Evolutionary conservation across 2,113 vertebrate species (phyloP).

Genomic region (Lonchura striata): DNA sequence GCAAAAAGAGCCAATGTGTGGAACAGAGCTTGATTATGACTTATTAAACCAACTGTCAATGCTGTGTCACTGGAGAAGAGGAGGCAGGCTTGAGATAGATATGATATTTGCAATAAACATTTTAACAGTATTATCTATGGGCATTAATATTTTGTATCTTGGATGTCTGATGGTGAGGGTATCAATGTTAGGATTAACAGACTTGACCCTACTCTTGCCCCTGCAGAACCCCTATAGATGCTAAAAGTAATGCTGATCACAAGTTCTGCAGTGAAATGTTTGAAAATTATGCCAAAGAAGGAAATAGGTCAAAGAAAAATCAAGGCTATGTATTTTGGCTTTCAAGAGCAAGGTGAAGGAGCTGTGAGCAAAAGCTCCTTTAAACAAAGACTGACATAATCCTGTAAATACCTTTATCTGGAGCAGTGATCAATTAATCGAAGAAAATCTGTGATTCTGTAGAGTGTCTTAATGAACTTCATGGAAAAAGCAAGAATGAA

Average conservation of each 20-base stretch:
- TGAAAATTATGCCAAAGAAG: not conserved
- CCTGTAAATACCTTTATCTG: not conserved
- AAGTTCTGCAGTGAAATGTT: not conserved
- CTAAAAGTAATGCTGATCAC: not conserved
- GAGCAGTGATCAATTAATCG: not conserved
- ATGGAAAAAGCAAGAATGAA: not conserved
- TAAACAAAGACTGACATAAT: not conserved
- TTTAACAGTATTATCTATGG: not conserved
- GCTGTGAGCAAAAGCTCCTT: not conserved
- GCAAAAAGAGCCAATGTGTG: not conserved
- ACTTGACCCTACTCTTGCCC: not conserved
- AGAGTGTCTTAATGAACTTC: not conserved
- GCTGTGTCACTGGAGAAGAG: not conserved
- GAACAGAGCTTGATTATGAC: not conserved
- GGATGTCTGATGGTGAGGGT: not conserved
- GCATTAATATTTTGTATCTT: not conserved
- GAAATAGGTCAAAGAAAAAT: not conserved
- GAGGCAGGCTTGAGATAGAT: not conserved
- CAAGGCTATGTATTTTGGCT: not conserved
- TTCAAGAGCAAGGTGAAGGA: not conserved
- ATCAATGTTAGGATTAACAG: not conserved
- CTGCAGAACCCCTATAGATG: not conserved
- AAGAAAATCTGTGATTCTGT: not conserved
- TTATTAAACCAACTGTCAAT: not conserved
- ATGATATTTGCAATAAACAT: not conserved